Conservation (phyloP, 2,113 vertebrate species). For the Ursus arctos region DNA sequence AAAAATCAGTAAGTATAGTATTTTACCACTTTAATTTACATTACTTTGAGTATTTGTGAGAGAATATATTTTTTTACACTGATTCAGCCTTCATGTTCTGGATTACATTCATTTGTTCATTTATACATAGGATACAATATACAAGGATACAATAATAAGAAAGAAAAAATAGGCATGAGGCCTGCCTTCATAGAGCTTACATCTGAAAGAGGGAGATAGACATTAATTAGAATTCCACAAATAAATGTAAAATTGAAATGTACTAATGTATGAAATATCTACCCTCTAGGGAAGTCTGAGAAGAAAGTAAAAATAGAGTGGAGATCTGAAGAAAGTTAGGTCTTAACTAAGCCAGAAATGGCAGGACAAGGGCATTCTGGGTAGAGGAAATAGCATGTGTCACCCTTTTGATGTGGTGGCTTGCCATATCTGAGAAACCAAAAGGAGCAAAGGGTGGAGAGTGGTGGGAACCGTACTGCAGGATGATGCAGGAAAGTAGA, state of each 20-base stretch:
- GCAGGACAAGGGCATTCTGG: not conserved
- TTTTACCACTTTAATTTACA: not conserved
- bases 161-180: not conserved
- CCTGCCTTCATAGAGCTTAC: not conserved
- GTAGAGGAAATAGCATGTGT: not conserved
- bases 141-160: not conserved
- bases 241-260: not conserved
- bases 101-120: not conserved
- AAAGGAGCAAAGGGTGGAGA: not conserved
- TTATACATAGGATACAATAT: not conserved
- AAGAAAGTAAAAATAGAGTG: not conserved
- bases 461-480: not conserved
- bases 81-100: not conserved
- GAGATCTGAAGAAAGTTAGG: not conserved
- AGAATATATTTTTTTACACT: constrained; percentile 5
- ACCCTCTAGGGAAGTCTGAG: not conserved
- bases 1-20: not conserved
- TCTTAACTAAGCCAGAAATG: not conserved
- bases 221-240: not conserved
- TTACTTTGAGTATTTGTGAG: not conserved
- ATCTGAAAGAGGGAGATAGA: not conserved
- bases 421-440: not conserved
- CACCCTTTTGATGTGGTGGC: not conserved
- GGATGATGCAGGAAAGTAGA: not conserved
- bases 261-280: not conserved